These are phyloP conservation scores for Columba janthina DNA, from an alignment of 2,113 vertebrate species.

Conservation along the genomic window DNA sequence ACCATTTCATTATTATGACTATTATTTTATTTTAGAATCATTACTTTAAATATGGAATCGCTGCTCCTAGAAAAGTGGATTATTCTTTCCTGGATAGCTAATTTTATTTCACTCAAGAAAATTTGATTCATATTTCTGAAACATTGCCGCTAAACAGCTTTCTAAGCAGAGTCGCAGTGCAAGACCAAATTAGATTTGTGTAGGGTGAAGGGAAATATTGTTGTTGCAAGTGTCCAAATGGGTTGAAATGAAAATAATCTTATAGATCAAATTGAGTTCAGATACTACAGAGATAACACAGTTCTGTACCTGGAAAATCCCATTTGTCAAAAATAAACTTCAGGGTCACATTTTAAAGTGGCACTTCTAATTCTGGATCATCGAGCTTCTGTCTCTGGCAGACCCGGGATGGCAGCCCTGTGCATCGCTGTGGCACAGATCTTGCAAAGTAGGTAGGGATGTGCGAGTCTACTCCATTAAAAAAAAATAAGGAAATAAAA, in stretches of 20 bases:
- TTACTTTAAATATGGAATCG: slow-evolving; percentile 4
- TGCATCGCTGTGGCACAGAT: background rate
- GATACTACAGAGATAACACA: slow-evolving; percentile 18
- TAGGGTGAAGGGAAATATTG: slow-evolving; percentile 42
- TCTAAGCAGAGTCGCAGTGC: slow-evolving; percentile 35
- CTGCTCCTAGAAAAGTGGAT: slow-evolving; percentile 44
- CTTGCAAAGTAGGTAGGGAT: background rate
- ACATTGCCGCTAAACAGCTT: slow-evolving; percentile 47
- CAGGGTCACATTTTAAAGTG: slow-evolving; percentile 18
- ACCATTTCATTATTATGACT: slow-evolving; percentile 25
- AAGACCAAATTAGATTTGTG: slow-evolving; percentile 40
- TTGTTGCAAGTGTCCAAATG: slow-evolving; percentile 35
- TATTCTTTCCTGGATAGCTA: slow-evolving; percentile 45
- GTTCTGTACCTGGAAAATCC: slow-evolving; percentile 11
- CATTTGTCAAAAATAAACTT: slow-evolving; percentile 36
- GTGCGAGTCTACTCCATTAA: background rate
- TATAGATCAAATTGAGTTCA: slow-evolving; percentile 60
- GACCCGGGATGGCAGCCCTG: background rate
- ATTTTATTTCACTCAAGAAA: slow-evolving; percentile 48
- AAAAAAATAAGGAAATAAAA: background rate
- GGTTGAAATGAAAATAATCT: slow-evolving; percentile 65
- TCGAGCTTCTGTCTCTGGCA: background rate
- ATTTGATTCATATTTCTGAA: slow-evolving; percentile 57
- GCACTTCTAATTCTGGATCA: background rate
- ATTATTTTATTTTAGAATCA: slow-evolving; percentile 3